Base-by-base conservation (phyloP, 1,140 invertebrate species). In the Papilio machaon region DNA sequence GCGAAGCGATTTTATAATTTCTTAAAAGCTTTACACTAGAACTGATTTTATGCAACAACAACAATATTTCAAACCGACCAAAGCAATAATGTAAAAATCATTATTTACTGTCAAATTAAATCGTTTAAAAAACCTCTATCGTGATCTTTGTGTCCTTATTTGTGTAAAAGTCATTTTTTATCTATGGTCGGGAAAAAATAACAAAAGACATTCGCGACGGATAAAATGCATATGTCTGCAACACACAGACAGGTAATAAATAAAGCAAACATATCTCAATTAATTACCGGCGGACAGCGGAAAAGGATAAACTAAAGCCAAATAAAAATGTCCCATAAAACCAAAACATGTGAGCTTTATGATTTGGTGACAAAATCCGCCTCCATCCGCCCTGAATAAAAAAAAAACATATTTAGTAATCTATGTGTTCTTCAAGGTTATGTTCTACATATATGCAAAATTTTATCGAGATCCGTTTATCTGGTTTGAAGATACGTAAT, bases 151-250 rank as follows among this genome's bases (percentile, higher is more conserved):
- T 82, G 91, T 89, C 90, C 91, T 91, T 86, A 87, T 85, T 86
- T 82, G 82, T 80, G 81, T 83, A 86, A 91, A 91, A 89, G 90
- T 90, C 89, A 88, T 90, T 91, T 91, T 91, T 90, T 91, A 86
- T 88, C 84, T 87, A 85, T 81, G 78, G 80, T 80, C 81, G 80
- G 35, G 83, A 85, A 81, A 86, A 83, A 82, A 81, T 38, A 84
- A 85, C 73, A 85, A 86, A 84, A 81, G 84, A 70, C 30, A 70
- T 13, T 35, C 64, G 64, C 23, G 30, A 49, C 46, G 74, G 23
- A 76, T 30, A 76, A 76, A 52, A 52, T 54, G 19, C 74, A 70
- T 23, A 2, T 64, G 64, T 70, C 64, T 70, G 64, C 64, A 70
- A 70, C 30, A 8, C 13, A 10, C 64, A 35, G 64, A 70, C 64